Evolutionary conservation across 2,113 vertebrate species (phyloP).

Genomic region (Mesitornis unicolor): DNA sequence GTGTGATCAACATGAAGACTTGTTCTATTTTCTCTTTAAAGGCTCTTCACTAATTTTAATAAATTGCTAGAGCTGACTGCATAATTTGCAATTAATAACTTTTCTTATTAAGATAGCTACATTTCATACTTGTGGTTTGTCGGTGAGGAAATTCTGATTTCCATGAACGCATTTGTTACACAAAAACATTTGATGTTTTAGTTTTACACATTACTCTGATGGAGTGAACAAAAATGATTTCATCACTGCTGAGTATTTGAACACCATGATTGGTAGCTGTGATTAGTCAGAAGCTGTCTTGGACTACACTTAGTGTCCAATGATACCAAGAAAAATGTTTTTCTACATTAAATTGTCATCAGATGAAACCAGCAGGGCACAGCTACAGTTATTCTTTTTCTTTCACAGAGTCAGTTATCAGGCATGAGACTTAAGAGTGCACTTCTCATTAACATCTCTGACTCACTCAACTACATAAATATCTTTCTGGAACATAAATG

Average conservation of each 20-base stretch:
- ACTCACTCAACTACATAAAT: not conserved
- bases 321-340: not conserved
- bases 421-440: not conserved
- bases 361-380: not conserved
- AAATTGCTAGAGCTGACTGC: not conserved
- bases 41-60: not conserved
- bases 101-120: not conserved
- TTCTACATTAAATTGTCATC: not conserved
- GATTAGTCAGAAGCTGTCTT: not conserved
- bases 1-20: not conserved
- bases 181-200: not conserved
- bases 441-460: not conserved
- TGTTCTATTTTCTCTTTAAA: not conserved
- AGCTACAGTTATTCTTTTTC: too few species aligned
- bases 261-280: not conserved
- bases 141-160: not conserved
- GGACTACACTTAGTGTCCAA: not conserved
- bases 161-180: not conserved
- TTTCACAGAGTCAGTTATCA: not conserved
- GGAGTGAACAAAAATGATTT: not conserved
- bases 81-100: not conserved
- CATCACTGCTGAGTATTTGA: not conserved
- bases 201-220: not conserved
- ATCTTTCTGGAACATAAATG: not conserved
- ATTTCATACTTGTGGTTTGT: not conserved